A percentile compares a stretch with the other conserved stretches of the same genome.
Conservation (phyloP, 1,140 invertebrate species). For the Wasmannia auropunctata region DNA sequence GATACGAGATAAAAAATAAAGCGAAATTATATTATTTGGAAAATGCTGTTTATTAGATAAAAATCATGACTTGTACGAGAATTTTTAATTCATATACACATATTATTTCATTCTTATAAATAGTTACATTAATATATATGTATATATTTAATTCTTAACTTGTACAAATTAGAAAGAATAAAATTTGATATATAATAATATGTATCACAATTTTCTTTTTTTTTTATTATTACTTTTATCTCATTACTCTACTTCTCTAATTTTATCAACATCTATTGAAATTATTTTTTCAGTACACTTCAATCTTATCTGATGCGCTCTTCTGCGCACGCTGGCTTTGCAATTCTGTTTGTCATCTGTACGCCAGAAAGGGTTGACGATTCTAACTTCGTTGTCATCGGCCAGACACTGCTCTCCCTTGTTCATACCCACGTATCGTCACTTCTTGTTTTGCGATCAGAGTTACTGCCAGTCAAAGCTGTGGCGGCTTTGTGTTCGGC, state of each 20-base stretch:
- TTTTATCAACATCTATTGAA: not conserved
- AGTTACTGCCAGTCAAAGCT: conserved; percentile 53
- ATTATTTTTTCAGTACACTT: not conserved
- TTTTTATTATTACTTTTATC: not conserved
- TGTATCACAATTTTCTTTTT: not conserved
- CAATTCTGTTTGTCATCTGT: not conserved
- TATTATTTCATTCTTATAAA: not conserved
- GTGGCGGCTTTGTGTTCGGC: conserved; percentile 30
- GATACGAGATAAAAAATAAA: not conserved
- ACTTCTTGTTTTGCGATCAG: conserved; percentile 48
- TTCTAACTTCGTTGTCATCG: conserved; percentile 43
- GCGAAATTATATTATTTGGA: not conserved
- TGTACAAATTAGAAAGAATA: not conserved
- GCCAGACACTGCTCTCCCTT: not conserved
- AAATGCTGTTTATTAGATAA: not conserved
- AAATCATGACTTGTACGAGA: not conserved
- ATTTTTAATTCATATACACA: not conserved
- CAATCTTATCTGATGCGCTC: not conserved
- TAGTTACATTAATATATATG: not conserved
- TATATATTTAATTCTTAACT: not conserved
- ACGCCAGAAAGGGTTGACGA: not conserved
- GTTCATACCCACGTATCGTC: conserved; percentile 43
- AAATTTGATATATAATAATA: not conserved
- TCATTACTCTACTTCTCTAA: not conserved
- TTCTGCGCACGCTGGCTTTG: not conserved